Evolutionary conservation across 64 coral and sea anemone species (phyloP).

Genomic region (Acropora tenuis): DNA sequence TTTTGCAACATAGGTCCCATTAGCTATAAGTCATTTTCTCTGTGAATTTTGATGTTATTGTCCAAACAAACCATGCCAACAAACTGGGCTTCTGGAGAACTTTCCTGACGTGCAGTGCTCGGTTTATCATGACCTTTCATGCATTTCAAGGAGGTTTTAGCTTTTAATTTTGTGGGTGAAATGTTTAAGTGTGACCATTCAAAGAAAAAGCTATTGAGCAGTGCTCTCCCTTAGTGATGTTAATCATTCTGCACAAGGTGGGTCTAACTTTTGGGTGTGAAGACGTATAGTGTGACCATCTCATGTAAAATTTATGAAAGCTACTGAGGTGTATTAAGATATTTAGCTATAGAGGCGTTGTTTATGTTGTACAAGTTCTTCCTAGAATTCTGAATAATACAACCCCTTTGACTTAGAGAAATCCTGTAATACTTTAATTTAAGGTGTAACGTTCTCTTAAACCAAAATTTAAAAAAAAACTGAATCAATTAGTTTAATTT

Average conservation of each 20-base stretch:
- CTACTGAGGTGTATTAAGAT: background rate
- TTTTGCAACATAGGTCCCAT: too few species aligned
- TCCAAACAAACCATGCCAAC: too few species aligned
- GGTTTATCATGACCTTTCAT: background rate
- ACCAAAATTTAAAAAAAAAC: too few species aligned
- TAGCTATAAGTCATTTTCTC: too few species aligned
- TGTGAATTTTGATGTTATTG: too few species aligned
- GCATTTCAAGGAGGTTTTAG: background rate
- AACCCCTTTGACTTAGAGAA: too few species aligned
- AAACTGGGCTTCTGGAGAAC: too few species aligned
- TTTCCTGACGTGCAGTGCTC: too few species aligned
- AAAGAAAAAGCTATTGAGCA: background rate
- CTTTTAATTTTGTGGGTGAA: background rate
- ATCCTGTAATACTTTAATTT: too few species aligned
- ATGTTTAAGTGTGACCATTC: background rate
- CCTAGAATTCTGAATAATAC: background rate
- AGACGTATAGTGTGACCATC: background rate
- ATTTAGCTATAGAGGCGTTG: background rate
- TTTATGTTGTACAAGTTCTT: background rate
- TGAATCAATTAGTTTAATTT: too few species aligned
- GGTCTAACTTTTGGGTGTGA: background rate
- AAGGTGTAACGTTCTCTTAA: too few species aligned
- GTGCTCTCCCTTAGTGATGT: background rate
- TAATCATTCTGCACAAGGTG: background rate
- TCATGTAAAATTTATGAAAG: background rate